Evolutionary conservation across 2,797 vertebrate genomes (phyloP).

Genomic region (Emydoidea blandingii): DNA sequence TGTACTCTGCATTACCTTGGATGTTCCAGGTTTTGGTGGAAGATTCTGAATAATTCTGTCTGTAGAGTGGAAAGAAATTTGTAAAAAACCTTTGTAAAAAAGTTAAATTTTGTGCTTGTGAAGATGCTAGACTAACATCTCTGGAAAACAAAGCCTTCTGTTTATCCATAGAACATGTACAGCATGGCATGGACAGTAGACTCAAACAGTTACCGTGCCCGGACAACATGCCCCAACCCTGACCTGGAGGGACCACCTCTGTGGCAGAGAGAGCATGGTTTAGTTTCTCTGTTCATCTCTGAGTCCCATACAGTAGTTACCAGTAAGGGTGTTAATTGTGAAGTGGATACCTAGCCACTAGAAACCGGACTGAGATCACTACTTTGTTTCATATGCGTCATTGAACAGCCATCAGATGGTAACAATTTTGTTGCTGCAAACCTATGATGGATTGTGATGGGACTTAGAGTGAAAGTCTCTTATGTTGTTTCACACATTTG

Average conservation of each 20-base stretch:
- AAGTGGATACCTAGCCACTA: not conserved
- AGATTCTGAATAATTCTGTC: not conserved
- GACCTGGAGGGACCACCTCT: not conserved
- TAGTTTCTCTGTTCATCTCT: not conserved
- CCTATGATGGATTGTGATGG: not conserved
- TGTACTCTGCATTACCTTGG: not conserved
- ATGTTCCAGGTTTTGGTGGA: not conserved
- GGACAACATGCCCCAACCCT: not conserved
- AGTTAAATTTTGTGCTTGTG: not conserved
- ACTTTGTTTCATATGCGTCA: not conserved
- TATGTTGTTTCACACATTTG: not conserved
- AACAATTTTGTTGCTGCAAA: not conserved
- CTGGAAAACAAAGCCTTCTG: not conserved
- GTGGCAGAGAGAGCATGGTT: not conserved
- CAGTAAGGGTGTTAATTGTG: not conserved
- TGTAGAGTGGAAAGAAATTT: not conserved
- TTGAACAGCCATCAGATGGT: not conserved
- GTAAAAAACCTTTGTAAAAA: not conserved
- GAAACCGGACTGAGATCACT: not conserved
- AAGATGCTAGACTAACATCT: not conserved
- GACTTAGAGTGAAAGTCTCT: not conserved
- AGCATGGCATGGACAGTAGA: not conserved
- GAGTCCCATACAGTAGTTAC: not conserved
- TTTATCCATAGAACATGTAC: not conserved
- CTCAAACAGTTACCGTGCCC: not conserved